phyloP scores from a whole-genome alignment of 1,140 invertebrate species.

The Pissodes strobi region DNA sequence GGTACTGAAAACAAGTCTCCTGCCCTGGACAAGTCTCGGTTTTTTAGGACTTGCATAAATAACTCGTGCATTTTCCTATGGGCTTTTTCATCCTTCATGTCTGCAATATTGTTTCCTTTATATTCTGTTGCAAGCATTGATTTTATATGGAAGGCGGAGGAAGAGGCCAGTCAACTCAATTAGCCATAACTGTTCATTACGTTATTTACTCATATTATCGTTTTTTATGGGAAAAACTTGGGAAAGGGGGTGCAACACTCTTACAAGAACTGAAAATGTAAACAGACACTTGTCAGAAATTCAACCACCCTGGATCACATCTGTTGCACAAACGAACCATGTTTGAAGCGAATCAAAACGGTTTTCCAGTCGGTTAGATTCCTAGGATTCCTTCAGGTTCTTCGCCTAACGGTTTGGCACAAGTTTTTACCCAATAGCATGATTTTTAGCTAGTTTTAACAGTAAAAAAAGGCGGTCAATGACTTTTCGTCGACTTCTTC shows the following conservation, averaged over 20 bases:
- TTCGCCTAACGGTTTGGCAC: constrained; percentile 25
- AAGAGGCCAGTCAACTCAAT: background rate
- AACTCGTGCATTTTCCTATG: constrained; percentile 79
- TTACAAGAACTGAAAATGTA: too few species aligned
- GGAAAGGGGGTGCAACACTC: too few species aligned
- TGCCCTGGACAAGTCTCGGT: constrained; percentile 85
- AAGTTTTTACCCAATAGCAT: constrained; percentile 34
- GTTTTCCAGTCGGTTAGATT: constrained; percentile 11
- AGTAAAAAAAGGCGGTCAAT: constrained; percentile 21
- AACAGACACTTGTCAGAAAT: constrained; percentile 23
- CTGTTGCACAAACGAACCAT: constrained; percentile 11
- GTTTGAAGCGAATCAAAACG: background rate
- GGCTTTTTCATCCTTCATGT: constrained; percentile 39
- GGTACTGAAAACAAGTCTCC: constrained; percentile 89
- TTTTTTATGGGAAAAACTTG: too few species aligned
- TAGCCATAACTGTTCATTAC: background rate
- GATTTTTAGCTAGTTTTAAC: constrained; percentile 29
- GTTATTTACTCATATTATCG: too few species aligned
- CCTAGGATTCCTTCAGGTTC: constrained; percentile 14
- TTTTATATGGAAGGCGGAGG: too few species aligned
- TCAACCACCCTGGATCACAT: constrained; percentile 6
- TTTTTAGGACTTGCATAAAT: constrained; percentile 82
- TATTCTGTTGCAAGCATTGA: background rate
- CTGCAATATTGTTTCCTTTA: too few species aligned
- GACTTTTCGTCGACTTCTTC: constrained; percentile 16